phyloP scores from a whole-genome alignment of 1,140 invertebrate species.

The Caenorhabditis briggsae region DNA sequence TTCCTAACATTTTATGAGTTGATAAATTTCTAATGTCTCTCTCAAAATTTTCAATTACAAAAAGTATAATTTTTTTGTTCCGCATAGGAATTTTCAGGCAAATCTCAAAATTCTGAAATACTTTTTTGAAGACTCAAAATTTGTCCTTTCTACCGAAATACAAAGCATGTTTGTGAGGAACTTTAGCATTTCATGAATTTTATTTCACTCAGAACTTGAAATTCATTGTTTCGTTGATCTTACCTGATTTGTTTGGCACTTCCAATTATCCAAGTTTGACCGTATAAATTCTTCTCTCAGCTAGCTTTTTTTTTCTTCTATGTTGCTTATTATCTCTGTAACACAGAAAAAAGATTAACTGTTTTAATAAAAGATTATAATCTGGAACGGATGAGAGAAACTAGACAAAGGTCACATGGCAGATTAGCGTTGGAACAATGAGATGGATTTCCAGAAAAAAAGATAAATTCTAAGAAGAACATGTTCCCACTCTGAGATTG shows the following conservation, averaged over 20 bases:
- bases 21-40: too few relatives aligned
- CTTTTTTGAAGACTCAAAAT: too few relatives aligned
- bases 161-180: too few relatives aligned
- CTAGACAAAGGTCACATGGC: slow-evolving; percentile 22
- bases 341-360: slow-evolving; percentile 28
- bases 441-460: neutral
- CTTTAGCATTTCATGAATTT: too few relatives aligned
- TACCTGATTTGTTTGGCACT: neutral
- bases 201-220: too few relatives aligned
- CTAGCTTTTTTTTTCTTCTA: neutral
- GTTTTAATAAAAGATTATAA: slow-evolving; percentile 37
- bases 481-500: too few relatives aligned
- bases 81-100: too few relatives aligned
- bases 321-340: neutral
- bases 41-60: too few relatives aligned
- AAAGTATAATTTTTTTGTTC: too few relatives aligned
- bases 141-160: too few relatives aligned
- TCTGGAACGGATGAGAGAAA: neutral
- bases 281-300: neutral
- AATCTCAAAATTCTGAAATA: too few relatives aligned
- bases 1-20: too few relatives aligned
- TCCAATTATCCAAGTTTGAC: neutral
- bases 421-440: neutral
- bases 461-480: neutral
- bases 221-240: neutral